These are phyloP conservation scores for Platycercus adscitus DNA, from an alignment of 2,113 vertebrate genomes.

Conservation along the genomic window DNA sequence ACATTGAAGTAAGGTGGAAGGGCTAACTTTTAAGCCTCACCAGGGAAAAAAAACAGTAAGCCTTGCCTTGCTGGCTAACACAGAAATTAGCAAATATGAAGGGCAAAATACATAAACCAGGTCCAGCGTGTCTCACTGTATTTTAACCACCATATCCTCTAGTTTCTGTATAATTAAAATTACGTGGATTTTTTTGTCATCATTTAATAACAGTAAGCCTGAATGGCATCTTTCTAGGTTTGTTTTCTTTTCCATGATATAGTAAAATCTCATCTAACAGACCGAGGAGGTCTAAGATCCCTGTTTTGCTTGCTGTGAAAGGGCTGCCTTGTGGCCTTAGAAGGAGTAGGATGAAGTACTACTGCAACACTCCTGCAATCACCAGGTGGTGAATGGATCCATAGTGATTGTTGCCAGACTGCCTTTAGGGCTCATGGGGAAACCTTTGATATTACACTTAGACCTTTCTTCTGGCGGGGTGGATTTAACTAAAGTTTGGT, in stretches of 20 bases:
- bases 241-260: not conserved
- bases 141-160: not conserved
- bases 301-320: not conserved
- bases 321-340: not conserved
- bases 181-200: not conserved
- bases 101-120: not conserved
- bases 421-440: not conserved
- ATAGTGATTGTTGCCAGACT: conserved; percentile 50
- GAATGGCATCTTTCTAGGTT: not conserved
- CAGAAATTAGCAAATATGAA: not conserved
- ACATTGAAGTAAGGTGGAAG: conserved; percentile 3
- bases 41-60: not conserved
- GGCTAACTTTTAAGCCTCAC: not conserved
- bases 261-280: not conserved
- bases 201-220: not conserved
- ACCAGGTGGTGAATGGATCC: not conserved
- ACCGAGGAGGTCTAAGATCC: not conserved
- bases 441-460: conserved; percentile 43
- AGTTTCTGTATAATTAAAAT: not conserved
- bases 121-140: not conserved
- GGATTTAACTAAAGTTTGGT: conserved; percentile 6
- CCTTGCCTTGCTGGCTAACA: not conserved
- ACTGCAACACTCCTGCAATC: not conserved
- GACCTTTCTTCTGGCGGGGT: not conserved
- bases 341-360: not conserved